These are phyloP conservation scores for Drosophila malerkotliana DNA, from an alignment of 1,140 invertebrate species.

Conservation along the genomic window DNA sequence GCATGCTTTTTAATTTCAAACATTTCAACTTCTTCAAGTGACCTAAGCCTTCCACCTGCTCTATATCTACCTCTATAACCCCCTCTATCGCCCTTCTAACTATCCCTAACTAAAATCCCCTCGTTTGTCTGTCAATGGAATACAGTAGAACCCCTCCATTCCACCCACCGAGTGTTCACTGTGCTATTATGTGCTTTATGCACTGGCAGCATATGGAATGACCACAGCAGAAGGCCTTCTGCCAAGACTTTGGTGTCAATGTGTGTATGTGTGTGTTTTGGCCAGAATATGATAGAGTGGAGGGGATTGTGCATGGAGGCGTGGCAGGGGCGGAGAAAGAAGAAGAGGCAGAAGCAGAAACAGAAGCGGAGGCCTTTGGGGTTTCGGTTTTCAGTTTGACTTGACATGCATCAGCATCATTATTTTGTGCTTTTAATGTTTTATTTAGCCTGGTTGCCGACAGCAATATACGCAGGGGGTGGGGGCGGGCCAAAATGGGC, in stretches of 20 bases:
- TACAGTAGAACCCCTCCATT: background rate
- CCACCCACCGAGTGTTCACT: conserved; percentile 13
- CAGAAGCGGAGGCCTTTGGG: conserved; percentile 49
- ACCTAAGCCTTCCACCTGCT: no score
- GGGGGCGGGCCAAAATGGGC: background rate
- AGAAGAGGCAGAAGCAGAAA: background rate
- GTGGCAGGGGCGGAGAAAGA: background rate
- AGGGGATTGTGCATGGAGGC: background rate
- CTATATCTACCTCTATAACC: background rate
- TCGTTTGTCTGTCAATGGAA: conserved; percentile 5
- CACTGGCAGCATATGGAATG: conserved; percentile 42
- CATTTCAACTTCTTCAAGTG: background rate
- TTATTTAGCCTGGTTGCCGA: conserved; percentile 73
- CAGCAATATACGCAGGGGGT: conserved; percentile 52
- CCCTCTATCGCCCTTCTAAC: background rate
- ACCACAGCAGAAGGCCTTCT: conserved; percentile 43
- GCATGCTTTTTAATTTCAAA: background rate
- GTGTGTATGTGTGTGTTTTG: background rate
- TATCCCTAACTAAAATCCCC: background rate
- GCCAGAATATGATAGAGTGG: background rate
- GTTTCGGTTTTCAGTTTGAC: conserved; percentile 76
- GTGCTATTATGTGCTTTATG: conserved; percentile 40
- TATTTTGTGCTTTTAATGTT: conserved; percentile 81
- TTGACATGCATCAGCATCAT: conserved; percentile 80
- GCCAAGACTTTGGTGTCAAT: conserved; percentile 18